These are phyloP conservation scores for Cryptomyrus ogoouensis DNA, from an alignment of 2,113 vertebrate species.

Conservation along the genomic window DNA sequence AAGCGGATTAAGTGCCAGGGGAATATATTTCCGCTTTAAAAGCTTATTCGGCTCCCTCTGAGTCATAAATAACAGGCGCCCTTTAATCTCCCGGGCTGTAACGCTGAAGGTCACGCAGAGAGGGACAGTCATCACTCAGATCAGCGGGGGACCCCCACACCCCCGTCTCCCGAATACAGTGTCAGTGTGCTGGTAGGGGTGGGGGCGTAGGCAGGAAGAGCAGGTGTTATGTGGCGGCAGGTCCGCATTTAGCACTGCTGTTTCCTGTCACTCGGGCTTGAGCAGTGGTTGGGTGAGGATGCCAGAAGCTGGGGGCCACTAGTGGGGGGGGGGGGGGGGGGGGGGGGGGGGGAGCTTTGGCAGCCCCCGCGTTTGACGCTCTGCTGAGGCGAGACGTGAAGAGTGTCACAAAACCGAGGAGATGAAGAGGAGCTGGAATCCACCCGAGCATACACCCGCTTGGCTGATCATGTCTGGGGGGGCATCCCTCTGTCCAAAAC, in stretches of 20 bases:
- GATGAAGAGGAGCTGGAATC: neutral
- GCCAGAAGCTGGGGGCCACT: neutral
- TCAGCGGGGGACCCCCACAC: neutral
- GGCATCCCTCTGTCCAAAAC: neutral
- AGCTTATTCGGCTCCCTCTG: neutral
- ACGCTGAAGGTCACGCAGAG: neutral
- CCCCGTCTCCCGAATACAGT: neutral
- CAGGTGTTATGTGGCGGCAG: neutral
- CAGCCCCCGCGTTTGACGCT: neutral
- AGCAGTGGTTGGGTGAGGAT: neutral
- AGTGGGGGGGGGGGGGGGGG: too few species aligned
- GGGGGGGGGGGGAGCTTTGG: neutral
- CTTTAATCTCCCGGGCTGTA: neutral
- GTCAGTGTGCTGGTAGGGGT: neutral
- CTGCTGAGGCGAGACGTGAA: neutral
- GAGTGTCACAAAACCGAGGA: neutral
- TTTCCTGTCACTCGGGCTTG: neutral
- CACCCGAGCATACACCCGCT: neutral
- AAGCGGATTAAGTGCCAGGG: slow-evolving; percentile 53
- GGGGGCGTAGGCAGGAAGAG: neutral
- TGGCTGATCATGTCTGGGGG: neutral
- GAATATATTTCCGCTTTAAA: slow-evolving; percentile 17
- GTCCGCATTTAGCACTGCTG: neutral
- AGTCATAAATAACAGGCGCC: neutral
- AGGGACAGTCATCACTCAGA: neutral